Evolutionary conservation across 2,113 vertebrate species (phyloP), one percentile per base, ranked within the genome.

Genomic region (Craseonycteris thonglongyai): DNA sequence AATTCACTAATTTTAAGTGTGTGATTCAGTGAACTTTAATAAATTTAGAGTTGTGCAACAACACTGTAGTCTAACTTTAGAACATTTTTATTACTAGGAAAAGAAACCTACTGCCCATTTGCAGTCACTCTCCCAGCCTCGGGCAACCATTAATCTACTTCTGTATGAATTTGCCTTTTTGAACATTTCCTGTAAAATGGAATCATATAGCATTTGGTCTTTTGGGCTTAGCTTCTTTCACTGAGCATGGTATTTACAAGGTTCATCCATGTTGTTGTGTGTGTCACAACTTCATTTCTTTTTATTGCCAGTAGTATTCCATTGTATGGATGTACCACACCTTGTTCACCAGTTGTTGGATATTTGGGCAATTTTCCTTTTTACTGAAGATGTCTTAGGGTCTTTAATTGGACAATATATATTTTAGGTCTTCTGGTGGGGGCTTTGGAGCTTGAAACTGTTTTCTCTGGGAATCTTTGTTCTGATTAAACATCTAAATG

Each of bases 1-100:
- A 71, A n/a, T 51, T 42, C 56, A 86, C 56, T 61, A 24, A 21
- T 72, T 91, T 75, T 76, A 82, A 65, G 22, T 56, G 28, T 91
- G n/a, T 28, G n/a, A 26, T 38, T 81, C 45, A 91, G 0, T 81
- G 88, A 72, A 58, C 58, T 80, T 74, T 72, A 59, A 66, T 80
- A 87, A 81, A 22, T 87, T 33, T 54, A 26, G 26, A 38, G 59
- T 10, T 51, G 7, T 24, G 4, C 59, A 75, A 15, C 38, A 71
- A 54, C 21, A 21, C 49, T 26, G 8, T 59, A 26, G 35, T 81
- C 38, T 54, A 91, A 74, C 66, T 79, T 80, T 54, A 79, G 72
- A 79, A 45, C 19, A 71, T 84, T 80, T 80, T n/a, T 19, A 14
- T 94, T 61, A 42, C 22, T 69, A 13, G 21, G 63, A 49, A 69